phyloP scores from a whole-genome alignment of 1,140 invertebrate species.

The Zaprionus tsacasi region DNA sequence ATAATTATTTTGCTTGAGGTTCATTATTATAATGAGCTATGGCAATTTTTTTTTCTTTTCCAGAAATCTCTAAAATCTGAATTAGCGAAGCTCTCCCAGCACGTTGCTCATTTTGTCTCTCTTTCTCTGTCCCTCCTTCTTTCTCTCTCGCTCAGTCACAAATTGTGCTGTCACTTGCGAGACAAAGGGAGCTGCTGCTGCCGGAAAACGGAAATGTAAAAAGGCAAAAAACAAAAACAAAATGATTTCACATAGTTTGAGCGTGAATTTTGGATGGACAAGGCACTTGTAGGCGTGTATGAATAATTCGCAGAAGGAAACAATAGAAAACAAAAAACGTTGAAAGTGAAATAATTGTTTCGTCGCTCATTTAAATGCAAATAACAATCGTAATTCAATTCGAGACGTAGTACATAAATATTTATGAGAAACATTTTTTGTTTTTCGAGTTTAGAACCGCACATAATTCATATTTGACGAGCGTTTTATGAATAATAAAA shows the following conservation, averaged over 20 bases:
- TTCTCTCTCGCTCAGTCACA: slow-evolving; percentile 44
- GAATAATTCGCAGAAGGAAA: slow-evolving; percentile 2
- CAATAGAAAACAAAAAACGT: not conserved
- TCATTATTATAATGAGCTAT: not conserved
- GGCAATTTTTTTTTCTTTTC: not conserved
- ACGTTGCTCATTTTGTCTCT: slow-evolving; percentile 5
- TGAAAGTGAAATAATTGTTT: slow-evolving; percentile 10
- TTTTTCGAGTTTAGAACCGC: slow-evolving; percentile 1
- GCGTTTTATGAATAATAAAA: slow-evolving; percentile 54
- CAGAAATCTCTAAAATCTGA: not conserved
- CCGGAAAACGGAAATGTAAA: slow-evolving; percentile 60
- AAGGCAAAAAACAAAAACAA: slow-evolving; percentile 2
- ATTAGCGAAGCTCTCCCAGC: not conserved
- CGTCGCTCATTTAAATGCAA: slow-evolving; percentile 38
- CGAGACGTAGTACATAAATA: slow-evolving; percentile 44
- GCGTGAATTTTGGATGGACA: not conserved
- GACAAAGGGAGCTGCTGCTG: slow-evolving; percentile 17
- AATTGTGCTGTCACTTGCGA: slow-evolving; percentile 45
- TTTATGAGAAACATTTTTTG: slow-evolving; percentile 38
- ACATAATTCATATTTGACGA: slow-evolving; percentile 38
- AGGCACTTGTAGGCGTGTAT: not conserved
- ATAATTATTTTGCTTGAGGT: not conserved
- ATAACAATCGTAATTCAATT: slow-evolving; percentile 39
- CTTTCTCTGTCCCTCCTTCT: not conserved
- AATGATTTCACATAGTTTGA: not conserved